These are phyloP conservation scores for Sesia bembeciformis DNA, from an alignment of 2,888 invertebrate species.

Conservation along the genomic window DNA sequence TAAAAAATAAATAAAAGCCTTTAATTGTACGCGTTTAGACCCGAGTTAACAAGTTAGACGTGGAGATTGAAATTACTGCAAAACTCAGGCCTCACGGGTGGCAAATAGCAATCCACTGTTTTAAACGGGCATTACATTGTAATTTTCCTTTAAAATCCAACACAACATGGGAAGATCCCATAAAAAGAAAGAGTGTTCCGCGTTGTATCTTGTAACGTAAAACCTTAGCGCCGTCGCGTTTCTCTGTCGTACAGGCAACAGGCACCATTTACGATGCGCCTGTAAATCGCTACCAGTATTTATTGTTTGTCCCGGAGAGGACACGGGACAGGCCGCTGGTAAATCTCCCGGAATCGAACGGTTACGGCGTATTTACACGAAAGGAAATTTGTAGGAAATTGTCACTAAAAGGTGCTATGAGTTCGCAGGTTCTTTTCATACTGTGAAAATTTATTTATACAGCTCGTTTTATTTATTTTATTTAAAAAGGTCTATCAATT, in stretches of 20 bases:
- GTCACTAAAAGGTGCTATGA: neutral
- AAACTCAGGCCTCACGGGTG: too few relatives aligned
- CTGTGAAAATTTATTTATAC: too few relatives aligned
- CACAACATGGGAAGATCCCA: too few relatives aligned
- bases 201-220: slow-evolving; percentile 21
- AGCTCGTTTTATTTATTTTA: too few relatives aligned
- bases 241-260: slow-evolving; percentile 7
- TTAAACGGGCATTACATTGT: too few relatives aligned
- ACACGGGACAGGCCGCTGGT: slow-evolving; percentile 22
- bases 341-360: slow-evolving; percentile 28
- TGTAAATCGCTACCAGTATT: slow-evolving; percentile 42
- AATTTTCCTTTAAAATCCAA: too few relatives aligned
- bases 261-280: slow-evolving; percentile 23
- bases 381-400: neutral
- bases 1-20: too few relatives aligned
- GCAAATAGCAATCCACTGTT: too few relatives aligned
- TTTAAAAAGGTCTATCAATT: too few relatives aligned
- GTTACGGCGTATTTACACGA: slow-evolving; percentile 23
- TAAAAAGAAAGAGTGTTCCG: slow-evolving; percentile 1
- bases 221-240: slow-evolving; percentile 12
- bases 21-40: too few relatives aligned
- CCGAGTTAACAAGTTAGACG: too few relatives aligned
- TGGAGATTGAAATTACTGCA: too few relatives aligned
- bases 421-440: neutral
- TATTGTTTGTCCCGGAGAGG: slow-evolving; percentile 25